Evolutionary conservation across 2,888 invertebrate genomes (phyloP), one percentile per base, ranked within the genome.

Genomic region (Agriopis marginaria): DNA sequence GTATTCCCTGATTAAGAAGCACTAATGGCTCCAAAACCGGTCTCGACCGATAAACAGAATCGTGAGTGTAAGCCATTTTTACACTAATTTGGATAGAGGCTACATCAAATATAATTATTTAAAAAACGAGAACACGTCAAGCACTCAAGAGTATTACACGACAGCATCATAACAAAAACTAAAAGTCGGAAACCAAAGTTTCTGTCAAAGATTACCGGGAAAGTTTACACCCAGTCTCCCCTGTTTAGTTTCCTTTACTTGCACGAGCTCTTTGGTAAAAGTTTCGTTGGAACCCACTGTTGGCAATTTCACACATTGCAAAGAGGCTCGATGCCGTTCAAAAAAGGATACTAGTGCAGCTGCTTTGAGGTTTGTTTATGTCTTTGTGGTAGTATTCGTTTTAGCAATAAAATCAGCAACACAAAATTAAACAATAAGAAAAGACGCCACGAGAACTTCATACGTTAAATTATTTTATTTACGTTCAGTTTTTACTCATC

Each of bases 241-340:
- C 51, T 64, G 53, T 60, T 68, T 70, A 66, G 73, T 77, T 78
- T 77, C 72, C 58, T 42, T 47, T 61, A 49, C 54, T 53, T n/a
- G 49, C 23, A 2, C 44, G 14, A 17, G 75, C 72, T 78, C 76
- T 78, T 75, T 68, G 71, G 61, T 66, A 79, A 77, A 81, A 77
- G 75, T 82, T 82, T 75, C 64, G 75, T 69, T 75, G 75, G 74
- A 80, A 77, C 76, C 74, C 73, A 76, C 79, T 83, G 82, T 79
- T 80, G 76, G 77, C 79, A 82, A 80, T 84, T 80, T 79, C 77
- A 81, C 80, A 83, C 82, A 82, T 82, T 82, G 82, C 79, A 78
- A 75, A 62, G 76, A 75, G 79, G 79, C 79, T 80, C 80, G 80
- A 80, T 82, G 77, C 77, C 61, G 73, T 77, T 71, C 78, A 78